Base-by-base conservation (phyloP, 2,888 invertebrate genomes). In the Coelopa pilipes region DNA sequence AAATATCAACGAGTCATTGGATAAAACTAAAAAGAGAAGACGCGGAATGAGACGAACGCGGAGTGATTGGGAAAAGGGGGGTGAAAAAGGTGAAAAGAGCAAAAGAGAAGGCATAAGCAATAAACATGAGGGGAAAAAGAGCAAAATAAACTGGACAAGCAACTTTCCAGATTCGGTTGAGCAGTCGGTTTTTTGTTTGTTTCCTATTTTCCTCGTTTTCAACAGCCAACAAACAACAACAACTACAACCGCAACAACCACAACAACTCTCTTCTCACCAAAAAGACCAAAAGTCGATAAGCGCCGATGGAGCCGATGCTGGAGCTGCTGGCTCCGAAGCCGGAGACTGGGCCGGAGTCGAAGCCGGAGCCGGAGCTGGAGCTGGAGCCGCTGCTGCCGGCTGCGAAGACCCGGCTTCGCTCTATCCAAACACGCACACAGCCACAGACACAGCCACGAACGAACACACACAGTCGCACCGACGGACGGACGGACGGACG, bases 111-210 rank as follows among this genome's bases (percentile, higher is more conserved):
- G 13, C n/a, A 53, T 15, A 53, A 53, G 10, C 24, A 66, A 45
- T 45, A 53, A 19, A 70, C 11, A 70, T 17, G n/a, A n/a, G n/a
- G n/a, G n/a, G n/a, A n/a, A 34, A 34, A 34, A 34, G 34, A 34
- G 34, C 65, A 45, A 75, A 60, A 66, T 74, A 76, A 82, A 82
- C 82, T 82, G 80, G 77, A 80, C 82, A 81, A 83, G 81, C 82
- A 83, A 83, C 82, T 82, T 82, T 83, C 82, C 83, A 82, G 83
- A 80, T 81, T 82, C 77, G 76, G 76, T 77, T 72, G 53, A n/a
- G 46, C 62, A 47, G 76, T 67, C 50, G 72, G 57, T 50, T 59
- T 67, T 62, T 71, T 74, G 63, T 72, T 75, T 75, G 66, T 80
- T 79, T 62, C 5, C 9, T 19, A 45, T 70, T 60, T 70, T 45